Evolutionary conservation across 2,797 vertebrate species (phyloP).

Genomic region (Syngnathus acus): DNA sequence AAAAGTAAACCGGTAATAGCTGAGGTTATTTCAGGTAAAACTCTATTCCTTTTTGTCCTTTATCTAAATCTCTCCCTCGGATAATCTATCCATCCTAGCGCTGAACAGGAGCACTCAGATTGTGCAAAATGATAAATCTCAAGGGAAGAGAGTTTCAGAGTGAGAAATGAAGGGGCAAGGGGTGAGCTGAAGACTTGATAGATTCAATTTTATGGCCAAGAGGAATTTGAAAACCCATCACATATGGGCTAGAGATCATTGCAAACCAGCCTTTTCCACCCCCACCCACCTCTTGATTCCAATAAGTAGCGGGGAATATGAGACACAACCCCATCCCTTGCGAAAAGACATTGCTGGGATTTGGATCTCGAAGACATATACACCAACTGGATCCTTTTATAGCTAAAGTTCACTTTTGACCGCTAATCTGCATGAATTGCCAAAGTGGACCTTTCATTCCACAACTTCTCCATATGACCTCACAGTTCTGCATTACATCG

Average conservation of each 20-base stretch:
- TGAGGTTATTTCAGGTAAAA: slow-evolving; percentile 36
- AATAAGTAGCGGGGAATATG: slow-evolving; percentile 16
- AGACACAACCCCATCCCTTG: slow-evolving; percentile 8
- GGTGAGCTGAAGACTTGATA: slow-evolving; percentile 50
- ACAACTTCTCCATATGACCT: background rate
- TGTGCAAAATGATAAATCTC: slow-evolving; percentile 59
- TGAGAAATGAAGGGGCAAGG: slow-evolving; percentile 47
- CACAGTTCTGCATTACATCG: slow-evolving; percentile 42
- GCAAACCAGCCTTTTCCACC: slow-evolving; percentile 43
- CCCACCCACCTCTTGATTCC: slow-evolving; percentile 26
- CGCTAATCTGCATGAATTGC: background rate
- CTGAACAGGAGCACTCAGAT: slow-evolving; percentile 46
- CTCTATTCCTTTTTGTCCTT: slow-evolving; percentile 32
- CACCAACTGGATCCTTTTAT: slow-evolving; percentile 42
- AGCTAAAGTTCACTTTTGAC: slow-evolving; percentile 29
- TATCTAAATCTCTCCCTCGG: slow-evolving; percentile 35
- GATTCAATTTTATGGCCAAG: slow-evolving; percentile 70
- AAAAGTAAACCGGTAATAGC: slow-evolving; percentile 36
- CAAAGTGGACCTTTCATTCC: too few species aligned
- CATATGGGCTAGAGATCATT: slow-evolving; percentile 52
- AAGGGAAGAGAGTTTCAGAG: slow-evolving; percentile 37
- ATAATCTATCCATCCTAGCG: slow-evolving; percentile 39
- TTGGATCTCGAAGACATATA: slow-evolving; percentile 53
- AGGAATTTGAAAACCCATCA: slow-evolving; percentile 67
- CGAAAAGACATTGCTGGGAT: slow-evolving; percentile 29